These are phyloP conservation scores for Ennomos quercinarius DNA, from an alignment of 2,888 invertebrate genomes.

Conservation along the genomic window DNA sequence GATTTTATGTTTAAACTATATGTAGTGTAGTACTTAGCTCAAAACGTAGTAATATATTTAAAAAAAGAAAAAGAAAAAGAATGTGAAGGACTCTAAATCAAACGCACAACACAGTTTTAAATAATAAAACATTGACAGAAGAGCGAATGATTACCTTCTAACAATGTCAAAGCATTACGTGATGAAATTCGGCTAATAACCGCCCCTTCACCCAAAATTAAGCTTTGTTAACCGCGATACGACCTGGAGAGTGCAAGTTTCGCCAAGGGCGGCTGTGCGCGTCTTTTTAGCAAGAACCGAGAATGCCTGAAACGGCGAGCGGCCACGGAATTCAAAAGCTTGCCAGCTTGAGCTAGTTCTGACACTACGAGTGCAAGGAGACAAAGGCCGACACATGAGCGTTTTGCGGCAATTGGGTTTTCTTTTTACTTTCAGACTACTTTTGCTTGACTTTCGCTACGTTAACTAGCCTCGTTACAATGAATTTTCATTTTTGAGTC, in stretches of 20 bases:
- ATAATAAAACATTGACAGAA: neutral
- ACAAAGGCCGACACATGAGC: slow-evolving; percentile 52
- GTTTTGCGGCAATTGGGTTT: slow-evolving; percentile 44
- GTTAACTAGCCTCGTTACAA: slow-evolving; percentile 13
- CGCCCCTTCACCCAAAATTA: slow-evolving; percentile 44
- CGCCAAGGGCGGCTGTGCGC: slow-evolving; percentile 47
- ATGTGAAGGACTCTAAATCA: too few species aligned
- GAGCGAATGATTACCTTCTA: slow-evolving; percentile 1
- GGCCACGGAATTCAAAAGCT: slow-evolving; percentile 59
- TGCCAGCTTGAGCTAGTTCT: slow-evolving; percentile 53
- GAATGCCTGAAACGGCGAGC: slow-evolving; percentile 53
- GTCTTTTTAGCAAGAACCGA: slow-evolving; percentile 54
- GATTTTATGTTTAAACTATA: neutral
- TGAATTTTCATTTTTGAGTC: slow-evolving; percentile 1
- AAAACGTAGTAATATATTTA: too few species aligned
- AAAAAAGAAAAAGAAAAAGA: too few species aligned
- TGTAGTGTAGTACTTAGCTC: too few species aligned
- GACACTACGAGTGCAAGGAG: slow-evolving; percentile 46
- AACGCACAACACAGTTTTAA: too few species aligned
- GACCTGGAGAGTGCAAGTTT: slow-evolving; percentile 58
- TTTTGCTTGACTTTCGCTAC: slow-evolving; percentile 27
- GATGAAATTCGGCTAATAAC: slow-evolving; percentile 47
- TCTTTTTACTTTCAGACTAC: slow-evolving; percentile 38
- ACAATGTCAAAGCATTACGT: slow-evolving; percentile 38
- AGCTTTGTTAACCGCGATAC: slow-evolving; percentile 41